Evolutionary conservation across 2,888 invertebrate species (phyloP).

Genomic region (Eupithecia vulgata): DNA sequence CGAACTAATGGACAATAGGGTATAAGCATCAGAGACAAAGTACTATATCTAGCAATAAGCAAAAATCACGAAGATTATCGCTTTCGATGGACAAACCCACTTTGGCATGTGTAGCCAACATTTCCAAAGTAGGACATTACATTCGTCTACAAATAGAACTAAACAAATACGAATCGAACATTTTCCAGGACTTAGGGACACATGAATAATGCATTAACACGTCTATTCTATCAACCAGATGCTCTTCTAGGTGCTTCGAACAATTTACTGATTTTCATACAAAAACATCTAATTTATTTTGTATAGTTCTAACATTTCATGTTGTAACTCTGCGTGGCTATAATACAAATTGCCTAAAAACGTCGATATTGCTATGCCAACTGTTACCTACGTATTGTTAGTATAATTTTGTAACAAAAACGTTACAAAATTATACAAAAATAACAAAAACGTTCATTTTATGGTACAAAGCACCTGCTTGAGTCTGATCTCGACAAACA

Average conservation of each 20-base stretch:
- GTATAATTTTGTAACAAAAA: no score
- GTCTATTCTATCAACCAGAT: not conserved
- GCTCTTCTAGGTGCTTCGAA: not conserved
- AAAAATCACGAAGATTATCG: not conserved
- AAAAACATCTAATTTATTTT: not conserved
- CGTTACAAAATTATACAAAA: no score
- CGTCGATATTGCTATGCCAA: not conserved
- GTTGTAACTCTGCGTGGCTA: not conserved
- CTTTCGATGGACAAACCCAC: not conserved
- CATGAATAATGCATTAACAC: constrained; percentile 3
- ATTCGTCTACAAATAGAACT: not conserved
- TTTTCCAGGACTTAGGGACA: not conserved
- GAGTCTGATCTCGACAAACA: not conserved
- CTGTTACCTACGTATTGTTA: not conserved
- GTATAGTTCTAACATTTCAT: not conserved
- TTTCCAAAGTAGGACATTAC: not conserved
- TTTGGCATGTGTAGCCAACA: not conserved
- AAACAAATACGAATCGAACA: constrained; percentile 9
- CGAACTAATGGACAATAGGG: no score
- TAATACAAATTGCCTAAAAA: not conserved
- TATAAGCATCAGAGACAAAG: no score
- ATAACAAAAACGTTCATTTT: not conserved
- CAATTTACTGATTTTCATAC: not conserved
- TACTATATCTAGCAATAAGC: no score
- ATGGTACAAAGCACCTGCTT: not conserved